Base-by-base conservation (phyloP, 2,888 invertebrate genomes). In the Drosophila hawaiiensis region DNA sequence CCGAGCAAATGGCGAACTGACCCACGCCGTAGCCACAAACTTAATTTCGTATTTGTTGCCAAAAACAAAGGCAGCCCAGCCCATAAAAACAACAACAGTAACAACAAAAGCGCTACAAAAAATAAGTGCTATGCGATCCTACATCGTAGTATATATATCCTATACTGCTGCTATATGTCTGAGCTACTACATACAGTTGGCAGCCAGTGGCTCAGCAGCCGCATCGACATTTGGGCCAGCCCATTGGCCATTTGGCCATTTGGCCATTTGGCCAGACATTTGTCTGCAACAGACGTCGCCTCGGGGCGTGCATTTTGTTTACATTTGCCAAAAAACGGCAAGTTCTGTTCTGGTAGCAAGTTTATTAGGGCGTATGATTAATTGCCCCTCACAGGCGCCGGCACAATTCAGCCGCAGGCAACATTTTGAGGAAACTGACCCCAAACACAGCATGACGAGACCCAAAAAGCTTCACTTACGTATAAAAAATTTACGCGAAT, bases 361-460 rank as follows among this genome's bases (percentile, higher is more conserved):
- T 84, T 87, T 83, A 87, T 84, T 83, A 80, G 83, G 83, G 83
- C 83, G 83, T 83, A 82, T 87, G 87, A 87, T 87, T 89, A 87
- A 87, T 87, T 77, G 82, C 73, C 73, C 64, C 85, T 80, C 76
- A 55, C 76, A 84, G 83, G 81, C 78, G 81, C 80, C 70, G 77
- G 66, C 41, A 35, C 60, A 53, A 49, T 58, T 49, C 63, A 39
- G 62, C 69, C 71, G 33, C 59, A 55, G 47, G 65, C 61, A 22
- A 7, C 41, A 73, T 83, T 83, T 77, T 47, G 67, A 83, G 58
- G 60, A 64, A 39, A 41, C 66, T 53, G 41, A 49, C 29, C 52
- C 55, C 25, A 43, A 60, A 33, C 37, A 22, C 25, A 12, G 37
- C 19, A 28, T 56, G 50, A 52, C 53, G 37, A 47, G 56, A 10